A percentile compares a stretch with the other conserved stretches of the same genome.
Evolutionary conservation across 2,888 invertebrate genomes (phyloP).

Genomic region (Criorhina ranunculi): DNA sequence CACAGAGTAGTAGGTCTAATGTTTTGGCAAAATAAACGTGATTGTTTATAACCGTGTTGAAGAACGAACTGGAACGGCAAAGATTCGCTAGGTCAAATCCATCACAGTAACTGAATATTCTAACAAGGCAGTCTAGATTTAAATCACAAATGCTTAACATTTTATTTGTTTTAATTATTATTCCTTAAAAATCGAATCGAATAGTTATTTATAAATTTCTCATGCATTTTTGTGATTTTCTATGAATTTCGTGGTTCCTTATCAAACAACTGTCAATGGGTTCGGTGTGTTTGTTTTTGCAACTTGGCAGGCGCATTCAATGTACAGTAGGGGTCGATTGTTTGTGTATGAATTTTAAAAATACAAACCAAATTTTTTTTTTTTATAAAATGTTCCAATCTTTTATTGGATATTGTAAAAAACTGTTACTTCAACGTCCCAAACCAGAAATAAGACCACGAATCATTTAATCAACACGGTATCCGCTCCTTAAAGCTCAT

Average conservation of each 20-base stretch:
- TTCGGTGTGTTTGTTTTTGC: slow-evolving; percentile 32
- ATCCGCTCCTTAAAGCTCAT: too few relatives aligned
- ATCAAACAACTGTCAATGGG: slow-evolving; percentile 4
- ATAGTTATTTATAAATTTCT: neutral
- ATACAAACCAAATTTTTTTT: too few relatives aligned
- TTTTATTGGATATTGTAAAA: too few relatives aligned
- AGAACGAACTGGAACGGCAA: slow-evolving; percentile 85
- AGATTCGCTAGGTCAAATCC: slow-evolving; percentile 85
- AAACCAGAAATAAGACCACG: too few relatives aligned
- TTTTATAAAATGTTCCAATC: too few relatives aligned
- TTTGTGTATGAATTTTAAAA: neutral
- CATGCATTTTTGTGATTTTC: neutral
- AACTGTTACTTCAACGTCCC: too few relatives aligned
- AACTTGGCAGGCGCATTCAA: neutral
- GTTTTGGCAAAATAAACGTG: slow-evolving; percentile 82
- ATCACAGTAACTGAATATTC: slow-evolving; percentile 86
- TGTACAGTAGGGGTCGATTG: neutral
- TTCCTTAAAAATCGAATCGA: neutral
- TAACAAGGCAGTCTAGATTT: slow-evolving; percentile 84
- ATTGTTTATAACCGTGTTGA: slow-evolving; percentile 84
- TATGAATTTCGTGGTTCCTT: neutral
- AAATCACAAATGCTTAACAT: slow-evolving; percentile 80
- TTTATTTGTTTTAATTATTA: slow-evolving; percentile 4
- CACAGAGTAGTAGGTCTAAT: slow-evolving; percentile 82
- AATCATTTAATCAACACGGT: too few relatives aligned